Percentiles rank a stretch among this genome's conserved stretches.
These are phyloP conservation scores for Pterocles gutturalis DNA, from an alignment of 2,113 vertebrate species.

Conservation along the genomic window DNA sequence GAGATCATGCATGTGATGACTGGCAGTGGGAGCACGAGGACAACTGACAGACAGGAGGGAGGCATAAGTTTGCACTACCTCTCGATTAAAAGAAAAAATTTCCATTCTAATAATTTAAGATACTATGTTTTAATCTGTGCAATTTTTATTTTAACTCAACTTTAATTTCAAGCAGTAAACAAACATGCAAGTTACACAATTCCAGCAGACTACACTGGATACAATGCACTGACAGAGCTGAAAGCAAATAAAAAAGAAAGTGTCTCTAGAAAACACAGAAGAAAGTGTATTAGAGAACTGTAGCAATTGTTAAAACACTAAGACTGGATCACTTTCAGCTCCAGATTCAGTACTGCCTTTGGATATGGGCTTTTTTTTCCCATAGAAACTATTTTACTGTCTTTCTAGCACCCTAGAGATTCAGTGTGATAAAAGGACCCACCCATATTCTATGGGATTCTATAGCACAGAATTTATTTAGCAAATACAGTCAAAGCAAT, in stretches of 20 bases:
- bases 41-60: not conserved
- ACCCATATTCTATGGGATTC: not conserved
- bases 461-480: not conserved
- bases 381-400: not conserved
- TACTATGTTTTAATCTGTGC: not conserved
- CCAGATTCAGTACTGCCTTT: not conserved
- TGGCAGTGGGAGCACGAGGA: not conserved
- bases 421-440: not conserved
- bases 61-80: not conserved
- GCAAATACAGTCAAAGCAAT: not conserved
- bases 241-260: not conserved
- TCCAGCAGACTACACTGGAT: not conserved
- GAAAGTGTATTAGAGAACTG: not conserved
- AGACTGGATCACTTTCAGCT: not conserved
- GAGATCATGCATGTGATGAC: fast-evolving
- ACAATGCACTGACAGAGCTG: not conserved
- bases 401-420: not conserved
- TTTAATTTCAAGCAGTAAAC: not conserved
- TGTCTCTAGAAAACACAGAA: not conserved
- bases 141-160: not conserved
- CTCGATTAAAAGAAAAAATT: not conserved
- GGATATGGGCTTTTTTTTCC: not conserved
- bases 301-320: not conserved
- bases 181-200: not conserved
- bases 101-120: not conserved